Evolutionary conservation across 2,797 vertebrate genomes (phyloP).

Genomic region (Sebastes nivosus): DNA sequence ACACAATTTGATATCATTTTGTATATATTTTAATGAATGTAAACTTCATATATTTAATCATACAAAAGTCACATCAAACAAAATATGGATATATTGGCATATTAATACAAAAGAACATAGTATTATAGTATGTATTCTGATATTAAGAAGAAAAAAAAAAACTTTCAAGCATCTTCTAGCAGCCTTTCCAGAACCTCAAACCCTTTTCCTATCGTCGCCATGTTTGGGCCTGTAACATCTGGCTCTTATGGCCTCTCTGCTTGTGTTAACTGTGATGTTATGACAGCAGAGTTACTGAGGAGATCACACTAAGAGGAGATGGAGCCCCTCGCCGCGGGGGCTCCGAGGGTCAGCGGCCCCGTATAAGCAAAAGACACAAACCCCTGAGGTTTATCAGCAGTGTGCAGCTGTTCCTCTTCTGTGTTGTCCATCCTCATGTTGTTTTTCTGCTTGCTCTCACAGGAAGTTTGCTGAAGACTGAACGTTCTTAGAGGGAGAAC

Average conservation of each 20-base stretch:
- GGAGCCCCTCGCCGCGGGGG: slow-evolving; percentile 25
- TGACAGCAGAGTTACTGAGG: slow-evolving; percentile 67
- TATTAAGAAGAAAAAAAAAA: not conserved
- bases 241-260: slow-evolving; percentile 61
- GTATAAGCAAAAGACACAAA: slow-evolving; percentile 39
- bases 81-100: not conserved
- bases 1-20: not conserved
- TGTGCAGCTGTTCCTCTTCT: slow-evolving; percentile 43
- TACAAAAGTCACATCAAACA: not conserved
- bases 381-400: slow-evolving; percentile 30
- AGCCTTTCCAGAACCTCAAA: not conserved
- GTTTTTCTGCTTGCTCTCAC: slow-evolving; percentile 45
- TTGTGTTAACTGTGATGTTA: slow-evolving; percentile 72
- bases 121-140: not conserved
- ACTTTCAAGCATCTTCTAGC: not conserved
- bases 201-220: not conserved
- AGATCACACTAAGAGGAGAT: slow-evolving; percentile 55
- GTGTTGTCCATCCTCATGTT: slow-evolving; percentile 20
- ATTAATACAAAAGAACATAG: not conserved
- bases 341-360: slow-evolving; percentile 60
- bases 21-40: not conserved
- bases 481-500: not conserved
- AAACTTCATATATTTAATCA: not conserved
- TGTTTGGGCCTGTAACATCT: slow-evolving; percentile 58
- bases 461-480: slow-evolving; percentile 60